phyloP scores from a whole-genome alignment of 2,797 vertebrate genomes.

The Rhadinocentrus ornatus region DNA sequence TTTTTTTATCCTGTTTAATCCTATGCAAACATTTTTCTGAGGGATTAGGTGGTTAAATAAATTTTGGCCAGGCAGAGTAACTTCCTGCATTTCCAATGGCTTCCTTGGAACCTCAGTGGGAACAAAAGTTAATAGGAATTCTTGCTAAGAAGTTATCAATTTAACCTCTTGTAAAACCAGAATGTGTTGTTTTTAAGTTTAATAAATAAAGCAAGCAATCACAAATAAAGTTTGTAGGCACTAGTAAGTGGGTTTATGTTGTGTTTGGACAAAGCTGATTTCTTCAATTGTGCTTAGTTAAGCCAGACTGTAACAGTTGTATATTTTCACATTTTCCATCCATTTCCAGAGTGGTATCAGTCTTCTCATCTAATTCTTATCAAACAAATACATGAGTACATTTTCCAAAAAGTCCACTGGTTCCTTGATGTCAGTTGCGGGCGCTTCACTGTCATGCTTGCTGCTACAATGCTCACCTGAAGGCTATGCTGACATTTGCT shows the following conservation, averaged over 20 bases:
- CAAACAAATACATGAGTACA: conserved; percentile 13
- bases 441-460: conserved; percentile 31
- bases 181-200: no score
- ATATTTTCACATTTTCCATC: conserved; percentile 5
- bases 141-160: neutral
- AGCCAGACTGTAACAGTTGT: neutral
- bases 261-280: neutral
- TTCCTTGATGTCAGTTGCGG: conserved; percentile 23
- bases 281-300: neutral
- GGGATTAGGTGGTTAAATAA: no score
- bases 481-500: conserved; percentile 41
- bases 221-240: neutral
- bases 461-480: conserved; percentile 14
- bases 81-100: neutral
- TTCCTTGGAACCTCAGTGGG: conserved; percentile 1
- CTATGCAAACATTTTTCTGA: neutral
- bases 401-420: conserved; percentile 28
- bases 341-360: conserved; percentile 4
- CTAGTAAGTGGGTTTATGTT: conserved; percentile 8
- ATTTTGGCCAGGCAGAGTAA: no score
- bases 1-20: neutral
- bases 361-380: conserved; percentile 11
- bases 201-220: conserved; percentile 21
- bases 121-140: neutral
- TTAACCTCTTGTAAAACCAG: conserved; percentile 1